Evolutionary conservation across 2,888 invertebrate species (phyloP), one percentile per base, ranked within the genome.

Genomic region (Zaprionus bogoriensis): DNA sequence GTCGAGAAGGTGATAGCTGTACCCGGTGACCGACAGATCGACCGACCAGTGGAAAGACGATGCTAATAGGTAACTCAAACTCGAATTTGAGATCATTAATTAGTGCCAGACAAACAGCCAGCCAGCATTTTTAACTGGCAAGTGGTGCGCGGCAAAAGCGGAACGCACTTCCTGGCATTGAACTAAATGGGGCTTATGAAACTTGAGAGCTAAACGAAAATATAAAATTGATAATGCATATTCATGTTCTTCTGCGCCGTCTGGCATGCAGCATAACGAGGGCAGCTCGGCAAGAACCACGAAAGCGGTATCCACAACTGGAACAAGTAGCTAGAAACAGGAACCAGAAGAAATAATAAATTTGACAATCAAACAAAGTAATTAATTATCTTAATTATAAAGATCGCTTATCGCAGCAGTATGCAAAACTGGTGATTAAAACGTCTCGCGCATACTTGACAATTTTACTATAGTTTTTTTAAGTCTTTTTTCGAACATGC

Each of bases 151-250:
- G 30, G 12, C 28, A 47, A 41, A 48, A 81, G 74, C 80, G 72
- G 80, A 82, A 70, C 80, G 47, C 69, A 80, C 80, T 80, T 80
- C 85, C 80, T 85, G 80, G 79, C 80, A 80, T 82, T 80, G 80
- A 80, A 66, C 82, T 38, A 62, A 81, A 78, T 75, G 69, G 30
- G 57, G 67, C 79, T 74, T 67, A 22, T 72, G 80, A 80, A 85
- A 80, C 58, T 60, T 66, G 69, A 80, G 68, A 81, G 57, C 61
- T 28, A 14, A 55, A 52, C 54, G 23, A 62, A 74, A 69, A 67
- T 60, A 53, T 14, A 55, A 63, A 60, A 77, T 77, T 76, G 62
- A 76, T 83, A 83, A 55, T 67, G 58, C 50, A 44, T 63, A 58
- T 61, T 46, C 51, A 57, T 32, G n/a, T 36, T 39, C 51, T 19